phyloP scores from a whole-genome alignment of 2,888 invertebrate genomes.

The Agrochola litura region DNA sequence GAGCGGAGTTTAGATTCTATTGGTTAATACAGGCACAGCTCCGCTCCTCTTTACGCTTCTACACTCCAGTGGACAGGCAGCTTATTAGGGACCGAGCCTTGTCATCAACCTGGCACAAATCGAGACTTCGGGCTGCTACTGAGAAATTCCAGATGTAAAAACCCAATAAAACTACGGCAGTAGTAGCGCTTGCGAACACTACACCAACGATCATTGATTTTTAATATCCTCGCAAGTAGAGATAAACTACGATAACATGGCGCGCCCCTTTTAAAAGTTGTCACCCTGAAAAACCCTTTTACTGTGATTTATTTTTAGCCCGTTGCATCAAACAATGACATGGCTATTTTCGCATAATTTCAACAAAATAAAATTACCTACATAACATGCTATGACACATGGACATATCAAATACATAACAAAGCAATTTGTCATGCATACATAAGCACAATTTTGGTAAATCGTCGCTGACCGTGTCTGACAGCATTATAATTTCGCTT shows the following conservation, averaged over 20 bases:
- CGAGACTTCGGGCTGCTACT: not conserved
- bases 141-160: not conserved
- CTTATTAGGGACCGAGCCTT: no score
- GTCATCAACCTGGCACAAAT: not conserved
- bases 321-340: not conserved
- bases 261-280: not conserved
- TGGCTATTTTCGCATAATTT: not conserved
- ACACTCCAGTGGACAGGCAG: no score
- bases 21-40: no score
- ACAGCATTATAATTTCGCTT: slow-evolving; percentile 15
- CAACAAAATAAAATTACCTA: not conserved
- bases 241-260: no score
- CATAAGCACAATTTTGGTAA: slow-evolving; percentile 18
- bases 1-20: no score
- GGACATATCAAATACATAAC: not conserved
- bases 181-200: not conserved
- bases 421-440: slow-evolving; percentile 29
- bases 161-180: not conserved
- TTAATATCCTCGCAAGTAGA: not conserved
- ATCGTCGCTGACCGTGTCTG: not conserved
- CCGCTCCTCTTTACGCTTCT: no score
- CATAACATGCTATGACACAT: slow-evolving; percentile 1
- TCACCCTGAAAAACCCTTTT: not conserved
- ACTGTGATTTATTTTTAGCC: not conserved
- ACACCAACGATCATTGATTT: not conserved